Percentiles rank a stretch among this genome's conserved stretches.
These are phyloP conservation scores for Pempheris klunzingeri DNA, from an alignment of 2,797 vertebrate genomes.

Conservation along the genomic window DNA sequence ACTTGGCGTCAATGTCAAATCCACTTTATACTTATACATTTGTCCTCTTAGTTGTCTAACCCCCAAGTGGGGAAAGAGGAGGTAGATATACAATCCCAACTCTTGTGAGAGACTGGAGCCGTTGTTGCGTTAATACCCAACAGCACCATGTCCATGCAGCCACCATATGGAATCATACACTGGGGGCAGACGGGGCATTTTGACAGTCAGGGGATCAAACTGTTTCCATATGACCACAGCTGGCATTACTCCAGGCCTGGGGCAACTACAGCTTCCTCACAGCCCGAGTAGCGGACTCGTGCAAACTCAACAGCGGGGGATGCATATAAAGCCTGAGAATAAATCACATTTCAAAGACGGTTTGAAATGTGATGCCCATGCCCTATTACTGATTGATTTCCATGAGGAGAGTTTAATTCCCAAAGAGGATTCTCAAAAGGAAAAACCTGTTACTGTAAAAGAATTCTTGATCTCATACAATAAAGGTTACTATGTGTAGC, in stretches of 20 bases:
- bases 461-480: background rate
- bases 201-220: conserved; percentile 79
- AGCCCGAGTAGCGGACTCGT: conserved; percentile 31
- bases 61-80: conserved; percentile 32
- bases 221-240: conserved; percentile 83
- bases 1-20: conserved; percentile 35
- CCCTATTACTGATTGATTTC: conserved; percentile 57
- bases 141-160: conserved; percentile 58
- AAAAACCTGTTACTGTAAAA: background rate
- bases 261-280: conserved; percentile 54
- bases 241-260: conserved; percentile 60
- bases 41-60: conserved; percentile 32
- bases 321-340: conserved; percentile 56
- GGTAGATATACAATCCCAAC: conserved; percentile 33
- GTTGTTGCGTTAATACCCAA: conserved; percentile 66
- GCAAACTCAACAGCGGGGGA: conserved; percentile 57
- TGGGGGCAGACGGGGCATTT: conserved; percentile 65
- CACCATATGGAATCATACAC: conserved; percentile 49
- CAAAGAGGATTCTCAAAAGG: conserved; percentile 20
- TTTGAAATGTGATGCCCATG: conserved; percentile 63
- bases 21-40: conserved; percentile 43
- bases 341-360: conserved; percentile 76
- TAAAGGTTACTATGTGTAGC: conserved; percentile 12
- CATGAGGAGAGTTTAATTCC: conserved; percentile 36
- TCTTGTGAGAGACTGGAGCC: conserved; percentile 44